Evolutionary conservation across 2,113 vertebrate genomes (phyloP).

Genomic region (Phrynocephalus versicolor): DNA sequence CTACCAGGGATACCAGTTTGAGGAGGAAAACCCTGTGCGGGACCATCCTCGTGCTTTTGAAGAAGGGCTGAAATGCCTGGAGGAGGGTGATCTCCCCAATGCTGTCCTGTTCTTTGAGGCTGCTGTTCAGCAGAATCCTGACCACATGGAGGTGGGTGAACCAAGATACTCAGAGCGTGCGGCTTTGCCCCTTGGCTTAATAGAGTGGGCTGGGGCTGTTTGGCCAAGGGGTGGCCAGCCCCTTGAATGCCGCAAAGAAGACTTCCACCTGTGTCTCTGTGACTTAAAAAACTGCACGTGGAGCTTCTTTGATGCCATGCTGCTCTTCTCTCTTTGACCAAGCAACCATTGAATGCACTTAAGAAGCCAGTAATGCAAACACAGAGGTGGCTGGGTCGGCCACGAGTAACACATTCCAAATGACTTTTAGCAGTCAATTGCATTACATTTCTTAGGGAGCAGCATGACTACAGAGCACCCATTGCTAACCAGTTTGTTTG

Average conservation of each 20-base stretch:
- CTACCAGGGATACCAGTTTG: conserved; percentile 92
- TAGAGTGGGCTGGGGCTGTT: neutral
- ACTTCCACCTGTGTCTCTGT: neutral
- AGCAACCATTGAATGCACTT: too few species aligned
- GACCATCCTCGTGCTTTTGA: conserved; percentile 90
- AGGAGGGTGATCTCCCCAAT: conserved; percentile 92
- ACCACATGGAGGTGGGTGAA: conserved; percentile 91
- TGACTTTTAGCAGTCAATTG: neutral
- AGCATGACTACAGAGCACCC: neutral
- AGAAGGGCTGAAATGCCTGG: conserved; percentile 87
- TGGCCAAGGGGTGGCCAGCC: neutral
- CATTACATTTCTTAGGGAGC: neutral
- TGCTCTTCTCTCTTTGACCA: neutral
- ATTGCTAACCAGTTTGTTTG: neutral
- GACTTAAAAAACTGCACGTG: too few species aligned
- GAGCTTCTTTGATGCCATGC: neutral
- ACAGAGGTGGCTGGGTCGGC: too few species aligned
- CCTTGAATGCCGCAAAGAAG: neutral
- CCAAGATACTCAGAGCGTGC: too few species aligned
- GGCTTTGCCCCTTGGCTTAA: too few species aligned
- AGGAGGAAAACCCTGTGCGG: conserved; percentile 94
- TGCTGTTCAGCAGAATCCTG: conserved; percentile 89
- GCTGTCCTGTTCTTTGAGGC: conserved; percentile 95
- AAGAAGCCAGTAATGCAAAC: too few species aligned
- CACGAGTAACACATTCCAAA: too few species aligned